Evolutionary conservation across 1,140 invertebrate species (phyloP), one percentile per base, ranked within the genome.

Genomic region (Diprion similis): DNA sequence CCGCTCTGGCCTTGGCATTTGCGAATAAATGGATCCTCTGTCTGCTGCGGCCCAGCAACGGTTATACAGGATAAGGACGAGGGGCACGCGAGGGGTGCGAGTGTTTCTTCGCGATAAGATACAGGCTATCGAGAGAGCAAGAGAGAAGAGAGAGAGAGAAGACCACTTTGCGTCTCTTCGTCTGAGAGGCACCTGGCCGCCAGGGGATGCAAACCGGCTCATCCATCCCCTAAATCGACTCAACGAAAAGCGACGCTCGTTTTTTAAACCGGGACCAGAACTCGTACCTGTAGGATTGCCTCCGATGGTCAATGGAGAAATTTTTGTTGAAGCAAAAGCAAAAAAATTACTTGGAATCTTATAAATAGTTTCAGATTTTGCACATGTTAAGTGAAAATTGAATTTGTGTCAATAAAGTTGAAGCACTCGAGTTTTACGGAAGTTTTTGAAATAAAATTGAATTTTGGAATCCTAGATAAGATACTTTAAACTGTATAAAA

Each of bases 11-110:
- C 85, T 87, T 87, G 85, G 83, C 81, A 81, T 84, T 87, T 80
- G 82, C 82, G 82, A 86, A 86, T 86, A 87, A 88, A 87, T 86
- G 84, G 82, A 85, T 80, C 83, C 83, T 83, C 84, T 87, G 86
- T 88, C 79, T 80, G 78, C 18, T 15, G 74, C 15, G 72, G 11
- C 51, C 51, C 51, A 15, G 51, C 3, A 59, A 59, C 51, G n/a
- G 51, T 17, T 17, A 59, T 13, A 15, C 51, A 59, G 51, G 51
- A 59, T 59, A 37, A 37, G 24, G 24, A 37, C 24, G 11, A 59
- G 51, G n/a, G 51, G 51, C 9, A 68, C 47, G 70, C 66, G 73
- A 37, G 71, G 73, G 75, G 81, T 77, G 82, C 82, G 81, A 86
- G 79, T 79, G 80, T 85, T 85, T 85, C 80, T 81, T 76, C 68